phyloP scores from a whole-genome alignment of 2,797 vertebrate species.

The Graptemys geographica region DNA sequence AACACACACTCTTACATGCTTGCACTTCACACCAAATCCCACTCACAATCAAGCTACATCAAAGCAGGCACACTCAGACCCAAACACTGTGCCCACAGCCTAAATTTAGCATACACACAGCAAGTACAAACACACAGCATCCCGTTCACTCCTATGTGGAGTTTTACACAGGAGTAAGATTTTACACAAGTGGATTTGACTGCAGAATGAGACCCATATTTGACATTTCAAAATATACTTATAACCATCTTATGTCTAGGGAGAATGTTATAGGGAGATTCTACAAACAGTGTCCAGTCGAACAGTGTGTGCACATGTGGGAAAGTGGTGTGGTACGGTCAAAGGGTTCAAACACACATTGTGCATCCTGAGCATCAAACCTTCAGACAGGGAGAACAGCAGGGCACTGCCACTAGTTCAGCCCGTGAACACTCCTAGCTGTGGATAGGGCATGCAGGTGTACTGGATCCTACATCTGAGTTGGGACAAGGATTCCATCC shows the following conservation, averaged over 20 bases:
- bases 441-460: not conserved
- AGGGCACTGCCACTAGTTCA: not conserved
- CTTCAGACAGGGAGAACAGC: not conserved
- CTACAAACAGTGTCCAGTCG: not conserved
- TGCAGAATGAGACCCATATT: not conserved
- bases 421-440: not conserved
- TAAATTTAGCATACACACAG: not conserved
- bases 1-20: not conserved
- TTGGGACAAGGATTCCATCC: too few relatives aligned
- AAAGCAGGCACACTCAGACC: not conserved
- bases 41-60: not conserved
- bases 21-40: not conserved
- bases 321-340: not conserved
- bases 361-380: fast-evolving
- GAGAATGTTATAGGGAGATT: not conserved
- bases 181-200: not conserved
- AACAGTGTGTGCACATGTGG: not conserved
- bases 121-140: not conserved
- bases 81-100: not conserved
- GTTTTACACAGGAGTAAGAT: not conserved
- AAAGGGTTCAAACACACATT: not conserved
- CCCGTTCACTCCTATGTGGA: not conserved
- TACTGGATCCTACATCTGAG: too few relatives aligned
- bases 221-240: not conserved
- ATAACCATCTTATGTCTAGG: not conserved